Evolutionary conservation across 1,140 invertebrate species (phyloP), one percentile per base, ranked within the genome.

Genomic region (Spodoptera litura): DNA sequence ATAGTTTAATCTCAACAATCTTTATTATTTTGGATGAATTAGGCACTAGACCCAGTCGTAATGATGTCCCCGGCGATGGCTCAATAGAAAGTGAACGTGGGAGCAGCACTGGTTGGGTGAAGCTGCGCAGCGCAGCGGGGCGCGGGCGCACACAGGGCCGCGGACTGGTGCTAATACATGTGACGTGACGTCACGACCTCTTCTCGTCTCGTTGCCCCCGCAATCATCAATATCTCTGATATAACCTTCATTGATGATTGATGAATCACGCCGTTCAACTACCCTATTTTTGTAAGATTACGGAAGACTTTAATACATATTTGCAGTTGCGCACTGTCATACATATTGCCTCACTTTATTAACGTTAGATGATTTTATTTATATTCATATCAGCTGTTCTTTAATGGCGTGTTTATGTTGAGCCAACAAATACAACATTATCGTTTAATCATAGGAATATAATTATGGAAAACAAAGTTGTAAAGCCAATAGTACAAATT

Each of bases 41-140:
- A 52, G 72, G 38, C 20, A 74, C 86, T 82, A 83, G 82, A 83
- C 81, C 72, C 71, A 58, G 73, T 80, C 80, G 55, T 56, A 56
- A 20, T 56, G 20, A 85, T 78, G 85, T 84, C 80, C 81, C 82
- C 81, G 82, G 74, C 85, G 83, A 85, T 86, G 77, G 83, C 82
- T 79, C 78, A 80, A 88, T 87, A 87, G 89, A 91, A 91, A 91
- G 89, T 88, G 89, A 91, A 88, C 86, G 89, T 91, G 89, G 87
- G 87, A 84, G 86, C 58, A 53, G 81, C 61, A 70, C 76, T 80
- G 84, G 82, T 44, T 44, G 38, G 38, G 38, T 44, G 38, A 44
- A 44, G 38, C 76, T 81, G 85, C 70, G 81, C 79, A 62, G 78
- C 52, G 78, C 38, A 27, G 38, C 58, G 25, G 59, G 27, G 64